Conservation (phyloP, 2,888 invertebrate genomes). For the Hirtodrosophila histrioides region DNA sequence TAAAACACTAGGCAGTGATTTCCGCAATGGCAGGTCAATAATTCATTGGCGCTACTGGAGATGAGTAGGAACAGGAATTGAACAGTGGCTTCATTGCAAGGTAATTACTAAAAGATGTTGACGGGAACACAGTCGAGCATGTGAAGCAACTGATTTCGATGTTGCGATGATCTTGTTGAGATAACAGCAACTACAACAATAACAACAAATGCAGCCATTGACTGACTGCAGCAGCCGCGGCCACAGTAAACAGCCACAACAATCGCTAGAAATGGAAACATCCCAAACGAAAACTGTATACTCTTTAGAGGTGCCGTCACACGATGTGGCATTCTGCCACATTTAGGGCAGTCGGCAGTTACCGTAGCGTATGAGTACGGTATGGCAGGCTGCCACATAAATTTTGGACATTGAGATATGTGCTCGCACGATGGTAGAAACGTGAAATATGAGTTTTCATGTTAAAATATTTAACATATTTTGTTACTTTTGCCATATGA, state of each 20-base stretch:
- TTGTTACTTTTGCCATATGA: too few species aligned
- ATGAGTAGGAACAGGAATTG: slow-evolving; percentile 18
- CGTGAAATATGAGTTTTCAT: too few species aligned
- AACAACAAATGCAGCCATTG: slow-evolving; percentile 58
- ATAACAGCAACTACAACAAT: slow-evolving; percentile 48
- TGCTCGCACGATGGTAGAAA: too few species aligned
- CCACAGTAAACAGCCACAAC: slow-evolving; percentile 31
- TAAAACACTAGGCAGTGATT: slow-evolving; percentile 29
- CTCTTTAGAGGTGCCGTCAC: too few species aligned
- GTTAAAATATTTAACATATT: too few species aligned
- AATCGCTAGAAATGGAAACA: slow-evolving; percentile 1
- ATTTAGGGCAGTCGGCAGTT: too few species aligned
- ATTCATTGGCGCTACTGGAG: slow-evolving; percentile 17
- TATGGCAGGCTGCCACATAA: too few species aligned
- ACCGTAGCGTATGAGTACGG: too few species aligned
- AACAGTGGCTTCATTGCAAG: slow-evolving; percentile 21
- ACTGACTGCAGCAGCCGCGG: slow-evolving; percentile 45
- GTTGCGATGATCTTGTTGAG: slow-evolving; percentile 54
- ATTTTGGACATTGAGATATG: too few species aligned
- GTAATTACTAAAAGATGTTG: slow-evolving; percentile 37
- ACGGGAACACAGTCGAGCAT: slow-evolving; percentile 23
- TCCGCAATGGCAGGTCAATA: slow-evolving; percentile 47
- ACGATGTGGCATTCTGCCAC: too few species aligned
- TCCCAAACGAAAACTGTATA: slow-evolving; percentile 2
- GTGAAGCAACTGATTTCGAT: slow-evolving; percentile 33